phyloP scores from a whole-genome alignment of 2,888 invertebrate genomes.

The Cremastobaeus sp. region DNA sequence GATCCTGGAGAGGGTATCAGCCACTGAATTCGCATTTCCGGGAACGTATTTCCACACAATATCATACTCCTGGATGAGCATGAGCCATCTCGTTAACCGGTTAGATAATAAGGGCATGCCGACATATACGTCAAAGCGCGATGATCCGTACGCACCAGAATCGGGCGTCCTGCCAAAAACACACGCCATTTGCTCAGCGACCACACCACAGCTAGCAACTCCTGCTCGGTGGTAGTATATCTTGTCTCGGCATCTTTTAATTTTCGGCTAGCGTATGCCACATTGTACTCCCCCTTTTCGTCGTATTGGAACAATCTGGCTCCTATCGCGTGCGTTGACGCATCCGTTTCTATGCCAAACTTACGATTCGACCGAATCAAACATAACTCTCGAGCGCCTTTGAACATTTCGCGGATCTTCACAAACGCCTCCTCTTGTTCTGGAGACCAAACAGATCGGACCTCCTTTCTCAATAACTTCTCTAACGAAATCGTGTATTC shows the following conservation, averaged over 20 bases:
- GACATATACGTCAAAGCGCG: slow-evolving; percentile 9
- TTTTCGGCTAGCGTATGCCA: slow-evolving; percentile 5
- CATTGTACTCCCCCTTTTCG: no score
- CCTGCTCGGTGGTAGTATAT: slow-evolving; percentile 4
- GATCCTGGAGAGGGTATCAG: background rate
- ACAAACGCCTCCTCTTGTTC: background rate
- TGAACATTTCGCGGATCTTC: background rate
- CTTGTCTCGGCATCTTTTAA: background rate
- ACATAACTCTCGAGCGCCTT: background rate
- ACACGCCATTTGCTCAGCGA: slow-evolving; percentile 5
- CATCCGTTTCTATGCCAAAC: background rate
- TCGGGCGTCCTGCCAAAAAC: background rate
- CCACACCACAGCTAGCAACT: slow-evolving; percentile 12
- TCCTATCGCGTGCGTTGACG: background rate
- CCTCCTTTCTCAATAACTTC: background rate
- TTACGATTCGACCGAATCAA: background rate
- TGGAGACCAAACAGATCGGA: background rate
- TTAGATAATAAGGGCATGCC: background rate
- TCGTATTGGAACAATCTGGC: no score
- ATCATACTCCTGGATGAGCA: slow-evolving; percentile 3
- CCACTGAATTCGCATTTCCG: background rate
- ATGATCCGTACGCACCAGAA: slow-evolving; percentile 1
- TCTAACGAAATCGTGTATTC: background rate
- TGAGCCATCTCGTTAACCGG: background rate
- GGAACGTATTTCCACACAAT: slow-evolving; percentile 2